Base-by-base conservation (phyloP, 2,888 invertebrate species). In the Punctoribates punctum region DNA sequence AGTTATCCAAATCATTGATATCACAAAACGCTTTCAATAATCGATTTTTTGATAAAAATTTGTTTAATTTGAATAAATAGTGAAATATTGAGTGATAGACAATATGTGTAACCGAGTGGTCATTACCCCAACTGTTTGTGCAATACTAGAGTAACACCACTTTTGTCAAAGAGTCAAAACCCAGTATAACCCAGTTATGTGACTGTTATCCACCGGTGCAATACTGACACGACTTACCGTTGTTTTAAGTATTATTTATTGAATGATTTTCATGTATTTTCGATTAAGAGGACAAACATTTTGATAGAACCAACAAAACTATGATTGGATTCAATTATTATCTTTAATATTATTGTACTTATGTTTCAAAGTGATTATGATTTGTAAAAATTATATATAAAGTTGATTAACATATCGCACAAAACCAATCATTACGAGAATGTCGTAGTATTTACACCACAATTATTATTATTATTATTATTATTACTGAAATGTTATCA, bases 391-490 rank as follows among this genome's bases (percentile, higher is more conserved):
- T 67, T 67, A 38, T 67, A 29, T 62, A 62, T 9, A 62, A 20
- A 57, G 20, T 20, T 57, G 57, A 57, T 38, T 34, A 67, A 38
- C 38, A 67, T 67, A 67, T 67, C 67, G 67, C 67, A 67, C 67
- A 67, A 60, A 25, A 34, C 54, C 29, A 38, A 67, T 67, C 67
- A 67, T 67, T 67, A 17, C n/a, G n/a, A 67, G 17, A 38, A 17
- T 38, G n/a, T 38, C 11, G 34, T 67, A 67, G 67, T 67, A 67
- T 67, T 67, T 67, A 67, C 67, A 67, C 67, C 62, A 67, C 23
- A 38, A 67, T 67, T 67, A 67, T 67, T 62, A 38, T 67, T 34
- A 67, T 67, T 67, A 67, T 67, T 67, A 38, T 67, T 67, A 67
- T 38, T 67, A 67, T 67, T 67, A 67, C 34, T 67, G 34, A n/a